Base-by-base conservation (phyloP, 2,888 invertebrate genomes). In the Ectropis crepuscularia region DNA sequence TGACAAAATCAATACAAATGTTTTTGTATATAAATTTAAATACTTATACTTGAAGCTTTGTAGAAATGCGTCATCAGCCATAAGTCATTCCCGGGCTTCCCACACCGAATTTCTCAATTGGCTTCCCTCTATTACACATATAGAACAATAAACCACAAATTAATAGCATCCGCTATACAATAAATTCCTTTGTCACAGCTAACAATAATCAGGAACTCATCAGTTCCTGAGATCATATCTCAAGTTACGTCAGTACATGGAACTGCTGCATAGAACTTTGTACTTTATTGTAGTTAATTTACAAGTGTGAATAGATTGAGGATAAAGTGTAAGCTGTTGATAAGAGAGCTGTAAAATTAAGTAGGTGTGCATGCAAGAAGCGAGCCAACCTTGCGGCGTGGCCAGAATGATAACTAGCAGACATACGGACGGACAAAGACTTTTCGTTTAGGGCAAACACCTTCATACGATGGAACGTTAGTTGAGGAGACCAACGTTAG, bases 351-450 rank as follows among this genome's bases (percentile, higher is more conserved):
- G 38, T 57, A 39, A 42, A 45, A 8, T 53, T 41, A 54, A 47
- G 47, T 55, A 47, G 8, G 46, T 47, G 12, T 42, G 53, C 69
- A 71, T 71, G 70, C 63, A 55, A 46, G 74, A 62, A 58, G 51
- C 57, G 57, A 60, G 51, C 42, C 67, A 74, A 73, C 77, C 78
- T 78, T 79, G 79, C 60, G 50, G 48, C 76, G 80, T 75, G 80
- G 63, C 53, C 73, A 71, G 82, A 76, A 82, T 81, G 71, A 74
- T 73, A 68, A 71, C 61, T 69, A 74, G 65, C 65, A 36, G 60
- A 63, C 71, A 64, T 65, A 69, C 73, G 45, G 59, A 66, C 68
- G 74, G 76, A 81, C 79, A 81, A 80, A 81, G 81, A 74, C 68
- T 73, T 71, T 72, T 72, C 68, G 72, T 72, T 65, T 69, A 74